A percentile compares a stretch with the other conserved stretches of the same genome.
These are phyloP conservation scores for Mungos mungo DNA, from an alignment of 2,113 vertebrate species.

Conservation along the genomic window DNA sequence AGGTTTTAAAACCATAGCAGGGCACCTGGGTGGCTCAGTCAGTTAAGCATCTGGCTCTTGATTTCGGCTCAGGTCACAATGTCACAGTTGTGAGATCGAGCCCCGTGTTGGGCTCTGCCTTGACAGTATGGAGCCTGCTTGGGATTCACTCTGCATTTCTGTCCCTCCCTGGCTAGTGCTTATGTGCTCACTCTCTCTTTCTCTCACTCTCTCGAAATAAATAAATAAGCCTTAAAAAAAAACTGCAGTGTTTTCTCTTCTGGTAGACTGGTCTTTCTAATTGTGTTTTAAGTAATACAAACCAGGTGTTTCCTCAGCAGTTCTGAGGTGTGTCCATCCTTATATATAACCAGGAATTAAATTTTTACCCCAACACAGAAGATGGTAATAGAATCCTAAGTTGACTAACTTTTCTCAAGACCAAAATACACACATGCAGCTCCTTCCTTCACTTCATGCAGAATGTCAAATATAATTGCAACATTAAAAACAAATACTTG, in stretches of 20 bases:
- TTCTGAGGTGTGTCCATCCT: not conserved
- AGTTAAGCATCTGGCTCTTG: too few relatives aligned
- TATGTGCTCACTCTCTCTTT: too few relatives aligned
- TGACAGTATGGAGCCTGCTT: too few relatives aligned
- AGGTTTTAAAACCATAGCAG: not conserved
- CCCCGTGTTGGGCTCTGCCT: too few relatives aligned
- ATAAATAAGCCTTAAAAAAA: not conserved
- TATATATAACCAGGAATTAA: not conserved
- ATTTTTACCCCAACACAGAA: not conserved
- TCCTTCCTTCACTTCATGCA: conserved; percentile 13
- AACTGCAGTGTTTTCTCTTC: not conserved
- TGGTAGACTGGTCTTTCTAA: not conserved
- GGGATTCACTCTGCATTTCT: too few relatives aligned
- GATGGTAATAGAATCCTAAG: conserved; percentile 2
- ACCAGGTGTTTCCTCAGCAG: not conserved
- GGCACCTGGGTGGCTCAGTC: too few relatives aligned
- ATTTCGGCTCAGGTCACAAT: too few relatives aligned
- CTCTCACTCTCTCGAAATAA: not conserved
- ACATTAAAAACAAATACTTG: conserved; percentile 37
- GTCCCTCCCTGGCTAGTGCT: too few relatives aligned
- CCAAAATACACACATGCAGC: not conserved
- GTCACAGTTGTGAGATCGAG: too few relatives aligned
- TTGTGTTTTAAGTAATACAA: conserved; percentile 39
- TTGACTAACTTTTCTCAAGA: conserved; percentile 34
- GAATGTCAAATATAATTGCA: conserved; percentile 23